A percentile compares a stretch with the other conserved stretches of the same genome.
Evolutionary conservation across 2,888 invertebrate species (phyloP).

Genomic region (Opisthograptis luteolata): DNA sequence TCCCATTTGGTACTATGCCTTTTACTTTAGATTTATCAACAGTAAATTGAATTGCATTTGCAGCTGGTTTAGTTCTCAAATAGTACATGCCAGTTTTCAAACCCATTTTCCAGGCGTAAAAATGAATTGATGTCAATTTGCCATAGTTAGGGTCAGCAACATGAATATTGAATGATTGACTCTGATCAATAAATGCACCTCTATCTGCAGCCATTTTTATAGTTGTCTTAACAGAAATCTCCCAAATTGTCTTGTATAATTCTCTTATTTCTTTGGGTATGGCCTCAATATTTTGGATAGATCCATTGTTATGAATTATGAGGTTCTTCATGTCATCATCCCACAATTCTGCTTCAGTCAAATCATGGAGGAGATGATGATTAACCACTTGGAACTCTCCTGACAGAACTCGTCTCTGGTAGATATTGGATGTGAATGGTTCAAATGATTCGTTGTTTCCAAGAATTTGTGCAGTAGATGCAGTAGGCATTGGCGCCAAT

Average conservation of each 20-base stretch:
- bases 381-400: slow-evolving; percentile 99
- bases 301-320: slow-evolving; percentile 95
- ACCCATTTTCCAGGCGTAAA: slow-evolving; percentile 98
- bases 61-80: slow-evolving; percentile 97
- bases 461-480: slow-evolving; percentile 99
- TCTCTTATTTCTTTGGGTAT: slow-evolving; percentile 94
- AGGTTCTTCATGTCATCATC: slow-evolving; percentile 97
- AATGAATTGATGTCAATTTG: slow-evolving; percentile 98
- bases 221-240: slow-evolving; percentile 96
- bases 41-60: slow-evolving; percentile 98
- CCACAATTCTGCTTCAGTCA: slow-evolving; percentile 96
- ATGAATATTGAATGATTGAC: slow-evolving; percentile 98
- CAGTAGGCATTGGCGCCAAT: slow-evolving; percentile 99
- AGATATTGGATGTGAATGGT: slow-evolving; percentile 99
- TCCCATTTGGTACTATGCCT: slow-evolving; percentile 52
- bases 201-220: slow-evolving; percentile 99
- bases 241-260: slow-evolving; percentile 98
- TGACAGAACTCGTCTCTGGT: slow-evolving; percentile 95
- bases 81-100: slow-evolving; percentile 99
- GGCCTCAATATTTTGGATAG: slow-evolving; percentile 93
- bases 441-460: slow-evolving; percentile 99
- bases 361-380: slow-evolving; percentile 96
- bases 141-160: slow-evolving; percentile 97
- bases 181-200: slow-evolving; percentile 99
- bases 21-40: slow-evolving; percentile 90